These are phyloP conservation scores for Oscheius myriophilus DNA, from an alignment of 2,888 invertebrate genomes.

Conservation along the genomic window DNA sequence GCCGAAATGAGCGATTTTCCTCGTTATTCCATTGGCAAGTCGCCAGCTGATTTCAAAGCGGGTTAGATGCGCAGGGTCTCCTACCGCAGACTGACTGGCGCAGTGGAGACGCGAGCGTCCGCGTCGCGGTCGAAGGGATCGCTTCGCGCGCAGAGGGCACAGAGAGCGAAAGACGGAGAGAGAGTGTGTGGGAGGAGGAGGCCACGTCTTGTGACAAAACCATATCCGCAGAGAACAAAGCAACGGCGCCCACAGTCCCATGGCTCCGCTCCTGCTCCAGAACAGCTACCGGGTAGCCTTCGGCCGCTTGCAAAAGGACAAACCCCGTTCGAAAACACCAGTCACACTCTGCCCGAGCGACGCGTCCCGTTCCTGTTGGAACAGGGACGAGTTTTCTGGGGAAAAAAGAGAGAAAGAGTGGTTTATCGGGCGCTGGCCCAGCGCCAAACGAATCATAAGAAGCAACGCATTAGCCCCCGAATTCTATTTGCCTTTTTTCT, in stretches of 20 bases:
- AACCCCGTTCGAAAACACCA: no score
- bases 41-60: slow-evolving; percentile 13
- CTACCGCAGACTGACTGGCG: slow-evolving; percentile 28
- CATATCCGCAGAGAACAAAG: slow-evolving; percentile 36
- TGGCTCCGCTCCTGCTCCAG: not conserved
- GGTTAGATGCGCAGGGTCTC: slow-evolving; percentile 29
- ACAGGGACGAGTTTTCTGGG: no score
- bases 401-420: no score
- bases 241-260: slow-evolving; percentile 14
- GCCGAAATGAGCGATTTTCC: not conserved
- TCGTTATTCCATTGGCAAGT: slow-evolving; percentile 11
- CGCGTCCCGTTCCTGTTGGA: no score
- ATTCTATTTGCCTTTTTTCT: not conserved
- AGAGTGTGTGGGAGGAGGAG: slow-evolving; percentile 15
- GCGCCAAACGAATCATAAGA: no score
- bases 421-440: no score
- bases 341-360: no score
- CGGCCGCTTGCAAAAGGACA: no score
- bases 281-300: no score
- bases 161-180: slow-evolving; percentile 24
- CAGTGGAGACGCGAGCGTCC: slow-evolving; percentile 16
- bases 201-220: slow-evolving; percentile 36
- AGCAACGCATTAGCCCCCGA: no score
- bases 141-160: slow-evolving; percentile 6
- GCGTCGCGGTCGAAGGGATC: slow-evolving; percentile 18